A percentile compares a stretch with the other conserved stretches of the same genome.
phyloP scores from a whole-genome alignment of 2,888 invertebrate genomes.

The Antheraea assamensis region DNA sequence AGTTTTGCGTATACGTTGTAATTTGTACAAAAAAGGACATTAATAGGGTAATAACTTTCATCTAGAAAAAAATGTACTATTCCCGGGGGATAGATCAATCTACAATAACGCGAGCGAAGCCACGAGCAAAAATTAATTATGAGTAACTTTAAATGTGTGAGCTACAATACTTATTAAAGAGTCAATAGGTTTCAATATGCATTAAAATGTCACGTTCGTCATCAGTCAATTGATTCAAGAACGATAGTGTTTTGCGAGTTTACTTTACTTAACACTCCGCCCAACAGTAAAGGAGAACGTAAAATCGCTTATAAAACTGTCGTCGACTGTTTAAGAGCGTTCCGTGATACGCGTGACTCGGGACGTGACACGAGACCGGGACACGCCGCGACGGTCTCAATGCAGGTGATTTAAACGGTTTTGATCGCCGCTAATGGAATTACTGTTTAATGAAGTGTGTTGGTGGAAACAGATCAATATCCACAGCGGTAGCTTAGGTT shows the following conservation, averaged over 20 bases:
- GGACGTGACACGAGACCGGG: conserved; percentile 3
- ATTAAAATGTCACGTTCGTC: background rate
- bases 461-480: background rate
- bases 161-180: background rate
- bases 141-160: background rate
- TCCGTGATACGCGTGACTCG: conserved; percentile 22
- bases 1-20: no score
- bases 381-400: background rate
- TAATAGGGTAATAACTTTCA: no score
- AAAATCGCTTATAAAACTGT: conserved; percentile 50
- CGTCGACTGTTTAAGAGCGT: conserved; percentile 41
- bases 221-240: conserved; percentile 25
- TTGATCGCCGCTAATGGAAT: background rate
- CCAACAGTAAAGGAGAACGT: conserved; percentile 46
- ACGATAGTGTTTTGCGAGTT: no score
- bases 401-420: background rate
- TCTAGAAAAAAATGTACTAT: no score
- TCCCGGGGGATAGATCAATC: no score
- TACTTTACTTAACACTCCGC: conserved; percentile 51
- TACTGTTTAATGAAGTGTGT: background rate
- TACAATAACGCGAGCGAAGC: no score
- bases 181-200: background rate
- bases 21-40: no score
- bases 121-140: no score
- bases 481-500: conserved; percentile 2